Evolutionary conservation across 53 echinoderm and acorn worm genomes (phyloP).

Genomic region (Antedon mediterranea): DNA sequence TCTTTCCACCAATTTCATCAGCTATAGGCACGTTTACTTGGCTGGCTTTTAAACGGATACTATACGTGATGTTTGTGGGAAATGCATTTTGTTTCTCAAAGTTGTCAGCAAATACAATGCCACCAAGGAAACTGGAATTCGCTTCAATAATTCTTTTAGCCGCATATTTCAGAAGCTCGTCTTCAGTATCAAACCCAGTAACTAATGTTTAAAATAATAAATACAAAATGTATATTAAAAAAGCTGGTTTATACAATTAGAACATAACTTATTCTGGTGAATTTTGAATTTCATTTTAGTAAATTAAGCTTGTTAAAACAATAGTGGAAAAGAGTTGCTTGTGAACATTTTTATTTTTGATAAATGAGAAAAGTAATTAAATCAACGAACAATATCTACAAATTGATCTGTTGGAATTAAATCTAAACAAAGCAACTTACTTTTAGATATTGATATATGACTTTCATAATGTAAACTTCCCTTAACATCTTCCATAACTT

Average conservation of each 20-base stretch:
- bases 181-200: conserved; percentile 39
- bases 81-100: conserved; percentile 21
- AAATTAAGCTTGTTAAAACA: too few species aligned
- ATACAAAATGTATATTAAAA: too few species aligned
- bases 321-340: too few species aligned
- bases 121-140: conserved; percentile 34
- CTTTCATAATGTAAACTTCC: conserved; percentile 3
- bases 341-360: too few species aligned
- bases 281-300: too few species aligned
- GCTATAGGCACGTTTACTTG: conserved; percentile 24
- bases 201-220: too few species aligned
- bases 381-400: too few species aligned
- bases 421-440: neutral
- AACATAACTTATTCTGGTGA: too few species aligned
- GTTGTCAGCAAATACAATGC: conserved; percentile 31
- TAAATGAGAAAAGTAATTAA: too few species aligned
- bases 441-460: neutral
- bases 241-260: too few species aligned
- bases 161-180: conserved; percentile 26
- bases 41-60: conserved; percentile 40
- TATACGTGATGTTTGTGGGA: conserved; percentile 47
- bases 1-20: neutral
- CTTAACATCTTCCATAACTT: conserved; percentile 27
- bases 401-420: too few species aligned
- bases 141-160: conserved; percentile 8